These are phyloP conservation scores for Globodera rostochiensis DNA, from an alignment of 1,140 invertebrate species.

Conservation along the genomic window DNA sequence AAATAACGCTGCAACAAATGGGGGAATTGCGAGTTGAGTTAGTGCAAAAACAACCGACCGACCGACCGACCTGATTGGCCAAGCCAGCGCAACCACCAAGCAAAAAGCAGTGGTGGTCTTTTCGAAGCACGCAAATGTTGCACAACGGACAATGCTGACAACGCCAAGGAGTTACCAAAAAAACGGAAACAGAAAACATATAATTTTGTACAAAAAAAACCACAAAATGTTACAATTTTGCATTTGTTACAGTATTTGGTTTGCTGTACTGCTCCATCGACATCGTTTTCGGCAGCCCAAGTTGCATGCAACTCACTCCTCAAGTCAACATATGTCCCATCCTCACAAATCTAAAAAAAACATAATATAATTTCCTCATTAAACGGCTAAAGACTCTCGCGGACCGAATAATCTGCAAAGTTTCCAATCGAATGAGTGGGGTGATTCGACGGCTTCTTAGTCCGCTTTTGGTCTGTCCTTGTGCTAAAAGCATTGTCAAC, in stretches of 20 bases:
- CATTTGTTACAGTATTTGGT: constrained; percentile 17
- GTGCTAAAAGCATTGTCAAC: neutral
- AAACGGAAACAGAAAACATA: neutral
- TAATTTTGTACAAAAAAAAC: constrained; percentile 15
- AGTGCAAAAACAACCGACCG: too few species aligned
- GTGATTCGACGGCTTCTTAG: neutral
- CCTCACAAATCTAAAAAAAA: constrained; percentile 19
- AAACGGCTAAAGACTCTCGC: neutral
- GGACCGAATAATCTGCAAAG: constrained; percentile 13
- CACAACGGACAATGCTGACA: constrained; percentile 55
- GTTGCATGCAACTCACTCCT: neutral
- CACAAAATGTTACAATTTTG: constrained; percentile 24
- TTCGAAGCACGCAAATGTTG: constrained; percentile 52
- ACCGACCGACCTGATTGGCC: constrained; percentile 47
- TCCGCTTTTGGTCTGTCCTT: neutral
- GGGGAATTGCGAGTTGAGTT: too few species aligned
- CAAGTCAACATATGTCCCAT: constrained; percentile 16
- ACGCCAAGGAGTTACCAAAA: constrained; percentile 37
- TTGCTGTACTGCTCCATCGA: neutral
- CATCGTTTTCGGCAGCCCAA: neutral
- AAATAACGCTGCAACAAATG: constrained; percentile 46
- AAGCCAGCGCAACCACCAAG: constrained; percentile 54
- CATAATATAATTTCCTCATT: neutral
- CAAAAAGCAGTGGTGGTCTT: constrained; percentile 55
- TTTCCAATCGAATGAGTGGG: neutral